phyloP scores from a whole-genome alignment of 2,113 vertebrate species.

The Mormoops blainvillei region DNA sequence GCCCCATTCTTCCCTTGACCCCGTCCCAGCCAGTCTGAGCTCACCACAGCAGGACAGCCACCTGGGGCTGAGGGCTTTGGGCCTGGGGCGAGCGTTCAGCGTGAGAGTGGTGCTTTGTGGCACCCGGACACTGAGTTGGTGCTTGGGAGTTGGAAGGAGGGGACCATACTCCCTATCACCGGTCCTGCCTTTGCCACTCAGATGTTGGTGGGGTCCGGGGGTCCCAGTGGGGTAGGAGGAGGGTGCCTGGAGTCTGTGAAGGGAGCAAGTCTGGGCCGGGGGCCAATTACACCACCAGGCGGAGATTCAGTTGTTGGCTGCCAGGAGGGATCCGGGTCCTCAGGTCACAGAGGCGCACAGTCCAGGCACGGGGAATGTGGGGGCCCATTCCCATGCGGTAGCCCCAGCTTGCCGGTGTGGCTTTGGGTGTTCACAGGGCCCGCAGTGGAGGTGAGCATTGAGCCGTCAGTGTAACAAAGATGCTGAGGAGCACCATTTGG shows the following conservation, averaged over 20 bases:
- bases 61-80: background rate
- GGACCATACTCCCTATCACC: background rate
- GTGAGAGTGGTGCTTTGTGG: too few relatives aligned
- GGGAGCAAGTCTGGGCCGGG: background rate
- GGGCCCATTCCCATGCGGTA: too few relatives aligned
- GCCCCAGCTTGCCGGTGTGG: too few relatives aligned
- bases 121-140: background rate
- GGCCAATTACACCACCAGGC: background rate
- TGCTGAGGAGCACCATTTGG: too few relatives aligned
- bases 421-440: too few relatives aligned
- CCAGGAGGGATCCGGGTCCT: background rate
- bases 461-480: too few relatives aligned
- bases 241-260: background rate
- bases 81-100: background rate
- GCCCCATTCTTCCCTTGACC: fast-evolving
- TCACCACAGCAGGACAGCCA: background rate
- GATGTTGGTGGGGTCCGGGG: too few relatives aligned
- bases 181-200: background rate
- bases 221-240: background rate
- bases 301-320: background rate
- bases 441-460: too few relatives aligned
- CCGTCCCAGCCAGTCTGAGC: background rate
- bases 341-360: too few relatives aligned
- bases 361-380: background rate
- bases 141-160: background rate